These are phyloP conservation scores for Illadopsis cleaveri DNA, from an alignment of 2,113 vertebrate species.

Conservation along the genomic window DNA sequence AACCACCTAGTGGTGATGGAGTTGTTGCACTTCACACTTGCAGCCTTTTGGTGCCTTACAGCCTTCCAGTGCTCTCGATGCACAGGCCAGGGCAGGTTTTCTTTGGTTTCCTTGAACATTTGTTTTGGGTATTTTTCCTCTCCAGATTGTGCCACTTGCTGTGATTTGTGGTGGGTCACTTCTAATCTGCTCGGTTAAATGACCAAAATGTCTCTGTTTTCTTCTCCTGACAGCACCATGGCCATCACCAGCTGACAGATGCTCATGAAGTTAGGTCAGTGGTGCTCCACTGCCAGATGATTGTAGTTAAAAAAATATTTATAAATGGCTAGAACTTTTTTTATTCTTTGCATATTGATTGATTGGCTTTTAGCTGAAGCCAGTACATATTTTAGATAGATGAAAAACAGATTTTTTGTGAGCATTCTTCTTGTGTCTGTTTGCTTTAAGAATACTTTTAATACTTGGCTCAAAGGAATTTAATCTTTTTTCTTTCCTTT, in stretches of 20 bases:
- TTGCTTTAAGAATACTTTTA: conserved; percentile 73
- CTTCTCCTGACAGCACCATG: neutral
- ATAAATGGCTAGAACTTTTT: neutral
- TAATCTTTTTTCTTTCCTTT: neutral
- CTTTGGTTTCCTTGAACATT: neutral
- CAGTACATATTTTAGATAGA: conserved; percentile 58
- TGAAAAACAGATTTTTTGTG: conserved; percentile 67
- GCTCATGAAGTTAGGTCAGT: conserved; percentile 40
- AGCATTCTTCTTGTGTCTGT: conserved; percentile 57
- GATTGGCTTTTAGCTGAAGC: conserved; percentile 68
- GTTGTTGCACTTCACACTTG: neutral
- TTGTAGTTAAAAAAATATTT: conserved; percentile 64
- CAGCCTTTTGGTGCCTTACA: neutral
- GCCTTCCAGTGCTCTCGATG: neutral
- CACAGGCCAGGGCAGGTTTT: neutral
- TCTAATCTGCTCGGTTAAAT: neutral
- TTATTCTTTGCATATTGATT: conserved; percentile 55
- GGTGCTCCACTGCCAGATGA: conserved; percentile 53
- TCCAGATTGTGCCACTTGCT: neutral
- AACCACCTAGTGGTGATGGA: neutral
- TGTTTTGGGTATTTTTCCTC: neutral
- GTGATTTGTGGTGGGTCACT: neutral
- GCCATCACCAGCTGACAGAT: conserved; percentile 32
- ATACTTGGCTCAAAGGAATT: conserved; percentile 48
- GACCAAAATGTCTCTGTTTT: neutral